Evolutionary conservation across 2,888 invertebrate species (phyloP).

Genomic region (Leptothorax acervorum): DNA sequence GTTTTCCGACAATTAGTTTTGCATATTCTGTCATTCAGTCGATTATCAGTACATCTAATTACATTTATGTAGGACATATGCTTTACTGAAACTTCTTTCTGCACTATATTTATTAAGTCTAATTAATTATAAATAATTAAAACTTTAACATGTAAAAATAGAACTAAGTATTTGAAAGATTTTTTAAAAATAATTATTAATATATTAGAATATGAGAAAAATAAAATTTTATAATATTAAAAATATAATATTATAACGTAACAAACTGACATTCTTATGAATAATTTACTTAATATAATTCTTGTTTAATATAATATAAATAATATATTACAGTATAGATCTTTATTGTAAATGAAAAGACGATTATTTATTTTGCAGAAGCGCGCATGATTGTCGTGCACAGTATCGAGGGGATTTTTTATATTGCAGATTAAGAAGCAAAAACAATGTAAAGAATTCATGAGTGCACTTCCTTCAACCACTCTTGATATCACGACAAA

Average conservation of each 20-base stretch:
- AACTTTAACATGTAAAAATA: neutral
- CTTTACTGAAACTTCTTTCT: neutral
- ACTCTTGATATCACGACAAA: conserved; percentile 3
- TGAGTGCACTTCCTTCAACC: neutral
- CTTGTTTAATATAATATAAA: neutral
- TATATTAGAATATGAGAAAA: neutral
- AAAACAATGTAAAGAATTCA: neutral
- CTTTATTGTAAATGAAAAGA: neutral
- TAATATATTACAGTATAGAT: neutral
- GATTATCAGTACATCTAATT: neutral
- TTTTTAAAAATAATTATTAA: neutral
- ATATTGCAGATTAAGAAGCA: neutral
- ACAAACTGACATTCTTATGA: neutral
- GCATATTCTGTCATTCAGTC: neutral
- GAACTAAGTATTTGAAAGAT: neutral
- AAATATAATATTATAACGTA: neutral
- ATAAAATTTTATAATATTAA: neutral
- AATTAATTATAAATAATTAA: neutral
- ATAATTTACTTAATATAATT: neutral
- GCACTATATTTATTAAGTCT: neutral
- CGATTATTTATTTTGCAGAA: neutral
- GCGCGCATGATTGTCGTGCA: neutral
- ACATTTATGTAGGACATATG: neutral
- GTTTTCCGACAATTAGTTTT: neutral
- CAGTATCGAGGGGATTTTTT: neutral